phyloP scores from a whole-genome alignment of 2,797 vertebrate species.

The Sphaeramia orbicularis region DNA sequence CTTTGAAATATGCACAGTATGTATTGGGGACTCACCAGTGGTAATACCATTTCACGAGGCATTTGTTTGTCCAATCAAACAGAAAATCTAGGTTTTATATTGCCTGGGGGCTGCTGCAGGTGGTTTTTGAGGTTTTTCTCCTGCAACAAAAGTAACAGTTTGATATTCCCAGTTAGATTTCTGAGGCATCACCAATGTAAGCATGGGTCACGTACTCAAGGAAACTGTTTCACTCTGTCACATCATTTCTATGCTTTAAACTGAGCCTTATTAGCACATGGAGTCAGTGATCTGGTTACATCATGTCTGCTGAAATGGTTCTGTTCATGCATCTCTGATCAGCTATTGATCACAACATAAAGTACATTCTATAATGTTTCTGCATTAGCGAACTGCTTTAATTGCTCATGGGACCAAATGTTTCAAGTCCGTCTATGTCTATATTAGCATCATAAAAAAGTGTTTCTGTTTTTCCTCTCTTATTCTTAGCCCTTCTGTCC shows the following conservation, averaged over 20 bases:
- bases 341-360: conserved; percentile 18
- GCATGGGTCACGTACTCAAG: neutral
- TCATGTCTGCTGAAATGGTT: conserved; percentile 11
- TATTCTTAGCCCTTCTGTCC: conserved; percentile 31
- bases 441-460: conserved; percentile 8
- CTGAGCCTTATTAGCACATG: conserved; percentile 1
- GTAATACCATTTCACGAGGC: conserved; percentile 25
- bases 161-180: conserved; percentile 32
- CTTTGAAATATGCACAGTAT: conserved; percentile 42
- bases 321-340: conserved; percentile 30
- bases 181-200: conserved; percentile 13
- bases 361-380: conserved; percentile 2
- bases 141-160: conserved; percentile 9
- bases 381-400: conserved; percentile 4
- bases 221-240: conserved; percentile 8
- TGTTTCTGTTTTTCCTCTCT: conserved; percentile 17
- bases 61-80: conserved; percentile 63
- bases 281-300: conserved; percentile 8
- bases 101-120: conserved; percentile 38
- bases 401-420: conserved; percentile 21
- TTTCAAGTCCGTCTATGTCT: conserved; percentile 7
- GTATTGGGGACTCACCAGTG: conserved; percentile 22
- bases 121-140: conserved; percentile 18
- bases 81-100: conserved; percentile 40
- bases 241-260: neutral